These are phyloP conservation scores for Cryptocephalus primarius DNA, from an alignment of 2,888 invertebrate species.

Conservation along the genomic window DNA sequence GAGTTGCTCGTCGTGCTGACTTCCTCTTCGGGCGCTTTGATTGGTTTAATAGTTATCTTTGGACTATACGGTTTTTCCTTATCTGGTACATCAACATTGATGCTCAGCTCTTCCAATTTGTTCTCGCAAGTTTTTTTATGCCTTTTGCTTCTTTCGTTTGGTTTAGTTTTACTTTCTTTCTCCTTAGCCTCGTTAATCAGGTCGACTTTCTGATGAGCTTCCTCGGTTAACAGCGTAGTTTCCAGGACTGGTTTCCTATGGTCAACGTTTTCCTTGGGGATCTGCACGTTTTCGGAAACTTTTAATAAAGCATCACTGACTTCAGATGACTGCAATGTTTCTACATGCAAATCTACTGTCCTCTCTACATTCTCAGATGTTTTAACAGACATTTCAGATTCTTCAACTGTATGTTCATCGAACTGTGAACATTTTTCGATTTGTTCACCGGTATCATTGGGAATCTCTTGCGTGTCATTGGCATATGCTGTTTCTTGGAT, in stretches of 20 bases:
- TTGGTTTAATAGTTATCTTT: constrained; percentile 37
- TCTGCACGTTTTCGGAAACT: constrained; percentile 1
- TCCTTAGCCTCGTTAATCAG: constrained; percentile 1
- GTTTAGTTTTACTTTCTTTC: constrained; percentile 2
- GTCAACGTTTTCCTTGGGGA: neutral
- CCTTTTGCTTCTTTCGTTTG: constrained; percentile 10
- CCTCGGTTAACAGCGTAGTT: constrained; percentile 1
- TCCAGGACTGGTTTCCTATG: neutral
- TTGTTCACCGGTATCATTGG: no score
- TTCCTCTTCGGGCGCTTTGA: constrained; percentile 25
- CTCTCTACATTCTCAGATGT: neutral
- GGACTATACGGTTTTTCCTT: constrained; percentile 26
- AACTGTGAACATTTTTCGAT: no score
- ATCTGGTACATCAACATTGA: constrained; percentile 23
- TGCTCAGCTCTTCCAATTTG: constrained; percentile 14
- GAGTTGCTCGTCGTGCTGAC: constrained; percentile 17
- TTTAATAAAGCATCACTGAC: constrained; percentile 1
- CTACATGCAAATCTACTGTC: neutral
- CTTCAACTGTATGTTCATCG: neutral
- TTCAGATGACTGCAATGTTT: neutral
- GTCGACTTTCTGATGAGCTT: neutral
- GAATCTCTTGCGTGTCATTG: neutral
- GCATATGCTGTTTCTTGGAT: neutral
- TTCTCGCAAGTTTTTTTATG: constrained; percentile 9
- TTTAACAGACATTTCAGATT: neutral